Conservation (phyloP, 2,888 invertebrate species). For the Drosophila fulvimacula region DNA sequence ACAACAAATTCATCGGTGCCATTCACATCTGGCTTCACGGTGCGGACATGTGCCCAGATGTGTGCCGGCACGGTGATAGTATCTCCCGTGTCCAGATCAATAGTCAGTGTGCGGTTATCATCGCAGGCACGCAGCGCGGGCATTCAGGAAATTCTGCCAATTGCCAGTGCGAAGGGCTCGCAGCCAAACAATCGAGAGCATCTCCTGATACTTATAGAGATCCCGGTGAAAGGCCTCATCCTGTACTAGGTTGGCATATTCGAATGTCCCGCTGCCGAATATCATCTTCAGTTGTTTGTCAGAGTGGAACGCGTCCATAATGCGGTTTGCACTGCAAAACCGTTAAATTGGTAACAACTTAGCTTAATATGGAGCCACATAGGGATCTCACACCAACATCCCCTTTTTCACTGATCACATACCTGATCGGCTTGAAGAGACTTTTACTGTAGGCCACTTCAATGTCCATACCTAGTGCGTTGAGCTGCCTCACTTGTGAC, state of each 20-base stretch:
- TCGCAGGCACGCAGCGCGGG: constrained; percentile 32
- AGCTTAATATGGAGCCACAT: neutral
- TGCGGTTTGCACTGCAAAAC: neutral
- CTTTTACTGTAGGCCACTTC: constrained; percentile 19
- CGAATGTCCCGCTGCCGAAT: constrained; percentile 28
- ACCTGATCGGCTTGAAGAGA: constrained; percentile 31
- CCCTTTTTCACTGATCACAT: too few relatives aligned
- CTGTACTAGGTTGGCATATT: constrained; percentile 37
- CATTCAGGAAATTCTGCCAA: constrained; percentile 50
- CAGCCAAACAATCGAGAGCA: constrained; percentile 51
- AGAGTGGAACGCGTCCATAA: neutral
- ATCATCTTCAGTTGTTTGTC: constrained; percentile 28
- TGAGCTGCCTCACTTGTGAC: constrained; percentile 49
- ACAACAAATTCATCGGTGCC: constrained; percentile 50
- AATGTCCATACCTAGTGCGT: constrained; percentile 36
- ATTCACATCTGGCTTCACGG: constrained; percentile 8
- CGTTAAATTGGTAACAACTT: neutral
- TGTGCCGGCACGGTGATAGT: constrained; percentile 35
- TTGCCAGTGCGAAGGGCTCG: constrained; percentile 46
- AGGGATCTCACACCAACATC: neutral
- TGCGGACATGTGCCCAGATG: constrained; percentile 59
- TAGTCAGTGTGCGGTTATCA: constrained; percentile 14
- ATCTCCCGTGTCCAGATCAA: constrained; percentile 18
- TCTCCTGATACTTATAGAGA: constrained; percentile 17
- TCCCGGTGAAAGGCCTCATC: constrained; percentile 13